A percentile compares a stretch with the other conserved stretches of the same genome.
Evolutionary conservation across 2,888 invertebrate genomes (phyloP).

Genomic region (Formica aserva): DNA sequence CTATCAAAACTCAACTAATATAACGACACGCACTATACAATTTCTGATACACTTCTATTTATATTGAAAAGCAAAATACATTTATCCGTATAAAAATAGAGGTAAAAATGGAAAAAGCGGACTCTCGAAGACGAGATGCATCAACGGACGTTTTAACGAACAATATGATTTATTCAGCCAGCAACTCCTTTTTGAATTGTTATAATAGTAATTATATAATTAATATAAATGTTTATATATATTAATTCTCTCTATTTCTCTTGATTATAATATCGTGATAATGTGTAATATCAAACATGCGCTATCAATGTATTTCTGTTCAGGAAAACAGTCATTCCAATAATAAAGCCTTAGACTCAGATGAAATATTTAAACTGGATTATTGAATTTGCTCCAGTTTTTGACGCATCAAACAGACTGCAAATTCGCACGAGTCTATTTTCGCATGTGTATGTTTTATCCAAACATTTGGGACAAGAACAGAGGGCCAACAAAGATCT

Average conservation of each 20-base stretch:
- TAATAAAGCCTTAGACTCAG: not conserved
- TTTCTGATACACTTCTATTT: slow-evolving; percentile 3
- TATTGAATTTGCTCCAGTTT: slow-evolving; percentile 40
- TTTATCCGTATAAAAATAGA: not conserved
- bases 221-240: slow-evolving; percentile 4
- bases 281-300: slow-evolving; percentile 12
- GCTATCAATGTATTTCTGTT: slow-evolving; percentile 15
- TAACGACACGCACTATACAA: not conserved
- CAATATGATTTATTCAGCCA: not conserved
- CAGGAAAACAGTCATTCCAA: not conserved
- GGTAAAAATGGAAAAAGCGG: not conserved
- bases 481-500: not conserved
- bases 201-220: not conserved
- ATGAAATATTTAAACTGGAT: slow-evolving; percentile 12
- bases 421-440: not conserved
- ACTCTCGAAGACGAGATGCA: not conserved
- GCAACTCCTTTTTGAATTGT: slow-evolving; percentile 19
- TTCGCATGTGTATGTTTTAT: slow-evolving; percentile 10
- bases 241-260: not conserved
- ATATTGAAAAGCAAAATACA: slow-evolving; percentile 4
- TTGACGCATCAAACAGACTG: slow-evolving; percentile 11
- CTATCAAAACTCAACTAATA: not conserved
- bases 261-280: not conserved
- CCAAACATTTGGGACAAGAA: not conserved
- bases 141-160: not conserved